Conservation (phyloP, 2,113 vertebrate species). For the Deroptyus accipitrinus region DNA sequence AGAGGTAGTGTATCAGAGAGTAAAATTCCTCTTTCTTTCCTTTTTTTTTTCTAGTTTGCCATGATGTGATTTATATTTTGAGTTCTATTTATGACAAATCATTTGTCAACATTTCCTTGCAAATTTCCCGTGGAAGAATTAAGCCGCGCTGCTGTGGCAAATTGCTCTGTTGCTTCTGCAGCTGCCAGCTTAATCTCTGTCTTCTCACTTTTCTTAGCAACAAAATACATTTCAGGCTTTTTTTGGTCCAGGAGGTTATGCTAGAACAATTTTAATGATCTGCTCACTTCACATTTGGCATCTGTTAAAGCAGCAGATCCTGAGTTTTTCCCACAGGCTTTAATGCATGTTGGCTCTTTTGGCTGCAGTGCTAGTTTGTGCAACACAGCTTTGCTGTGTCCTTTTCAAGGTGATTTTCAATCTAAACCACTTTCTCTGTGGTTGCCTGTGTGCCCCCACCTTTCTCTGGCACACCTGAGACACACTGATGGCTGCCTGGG, state of each 20-base stretch:
- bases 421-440: neutral
- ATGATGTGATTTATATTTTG: neutral
- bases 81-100: neutral
- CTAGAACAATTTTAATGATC: neutral
- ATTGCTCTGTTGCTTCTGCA: neutral
- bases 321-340: neutral
- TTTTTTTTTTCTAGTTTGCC: neutral
- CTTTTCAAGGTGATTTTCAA: neutral
- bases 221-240: neutral
- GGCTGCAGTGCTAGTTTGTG: neutral
- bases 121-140: neutral
- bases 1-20: neutral
- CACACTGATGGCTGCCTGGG: accelerated
- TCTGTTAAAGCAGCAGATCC: neutral
- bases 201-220: neutral
- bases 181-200: neutral
- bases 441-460: neutral
- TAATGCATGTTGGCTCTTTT: neutral
- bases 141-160: neutral
- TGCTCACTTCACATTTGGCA: neutral
- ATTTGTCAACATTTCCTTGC: neutral
- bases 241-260: neutral
- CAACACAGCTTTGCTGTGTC: neutral
- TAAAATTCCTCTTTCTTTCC: neutral
- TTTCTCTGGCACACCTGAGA: neutral